Evolutionary conservation across 2,797 vertebrate genomes (phyloP), one percentile per base, ranked within the genome.

Genomic region (Odontamblyopus lacepedii): DNA sequence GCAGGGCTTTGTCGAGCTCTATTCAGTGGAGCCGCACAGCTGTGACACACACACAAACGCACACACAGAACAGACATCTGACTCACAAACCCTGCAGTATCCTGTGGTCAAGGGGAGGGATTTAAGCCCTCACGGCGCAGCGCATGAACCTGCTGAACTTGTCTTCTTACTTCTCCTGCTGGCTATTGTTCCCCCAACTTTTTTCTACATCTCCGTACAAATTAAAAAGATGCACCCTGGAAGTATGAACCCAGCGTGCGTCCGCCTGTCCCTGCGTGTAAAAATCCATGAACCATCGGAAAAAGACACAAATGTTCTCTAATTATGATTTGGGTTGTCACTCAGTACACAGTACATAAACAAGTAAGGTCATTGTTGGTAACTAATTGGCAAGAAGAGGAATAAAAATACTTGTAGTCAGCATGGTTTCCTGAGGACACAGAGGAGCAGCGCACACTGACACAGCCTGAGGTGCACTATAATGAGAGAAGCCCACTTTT

Each of bases 51-150:
- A 67, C 72, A 63, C 63, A 61, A 68, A 32, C 30, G 8, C 56
- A 29, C 80, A 78, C 77, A 67, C 72, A 63, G 60, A 61, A 79
- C 80, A 72, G 80, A 72, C 91, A 89, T 90, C 88, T 92, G 87
- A 92, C 89, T 92, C 90, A 93, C 90, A 91, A 90, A 88, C 90
- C 87, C 89, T 80, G 87, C 89, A 87, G 91, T 93, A 89, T 92
- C 88, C 92, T 93, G 93, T 90, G 92, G 93, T 94, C 90, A 92
- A 89, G 85, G 91, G 93, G 93, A 91, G 93, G 91, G 92, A 89
- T 89, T 88, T 90, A 82, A 93, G 83, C 87, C 87, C 87, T 89
- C 78, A 7, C 71, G 84, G 88, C 85, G 73, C 79, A 86, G 89
- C 81, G 67, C 80, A 79, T 89, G 90, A 94, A 95, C 93, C 88